A percentile compares a stretch with the other conserved stretches of the same genome.
Conservation (phyloP, 1,140 invertebrate species). For the Pectinophora gossypiella region DNA sequence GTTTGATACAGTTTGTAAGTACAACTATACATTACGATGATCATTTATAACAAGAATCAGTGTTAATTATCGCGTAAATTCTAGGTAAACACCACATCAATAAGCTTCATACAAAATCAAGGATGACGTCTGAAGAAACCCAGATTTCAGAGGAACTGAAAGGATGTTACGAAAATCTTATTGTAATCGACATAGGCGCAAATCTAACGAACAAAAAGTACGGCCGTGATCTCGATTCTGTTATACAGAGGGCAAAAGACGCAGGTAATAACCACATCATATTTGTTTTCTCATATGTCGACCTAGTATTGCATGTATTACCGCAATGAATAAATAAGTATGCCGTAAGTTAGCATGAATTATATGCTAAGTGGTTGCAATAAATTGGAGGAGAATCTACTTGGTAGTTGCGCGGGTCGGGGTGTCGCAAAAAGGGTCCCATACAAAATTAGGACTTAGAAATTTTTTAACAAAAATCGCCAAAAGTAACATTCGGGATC, state of each 20-base stretch:
- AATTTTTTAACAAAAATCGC: too few relatives aligned
- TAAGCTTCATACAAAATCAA: conserved; percentile 67
- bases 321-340: conserved; percentile 7
- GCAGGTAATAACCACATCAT: conserved; percentile 78
- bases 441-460: too few relatives aligned
- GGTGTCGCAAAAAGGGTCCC: too few relatives aligned
- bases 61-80: conserved; percentile 17
- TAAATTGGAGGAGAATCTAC: neutral
- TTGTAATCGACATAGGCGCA: conserved; percentile 94
- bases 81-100: conserved; percentile 66
- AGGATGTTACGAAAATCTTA: conserved; percentile 87
- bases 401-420: too few relatives aligned
- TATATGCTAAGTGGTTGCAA: neutral
- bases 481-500: too few relatives aligned
- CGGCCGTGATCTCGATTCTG: conserved; percentile 92
- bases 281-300: neutral
- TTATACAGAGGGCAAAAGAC: conserved; percentile 94
- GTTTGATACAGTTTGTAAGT: conserved; percentile 72
- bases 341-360: neutral
- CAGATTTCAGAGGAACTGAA: conserved; percentile 66
- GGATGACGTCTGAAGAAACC: conserved; percentile 71
- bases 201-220: conserved; percentile 98
- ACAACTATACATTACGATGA: neutral
- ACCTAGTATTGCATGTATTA: conserved; percentile 16
- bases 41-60: neutral